These are phyloP conservation scores for Rhinoptilus africanus DNA, from an alignment of 2,113 vertebrate species.

Conservation along the genomic window DNA sequence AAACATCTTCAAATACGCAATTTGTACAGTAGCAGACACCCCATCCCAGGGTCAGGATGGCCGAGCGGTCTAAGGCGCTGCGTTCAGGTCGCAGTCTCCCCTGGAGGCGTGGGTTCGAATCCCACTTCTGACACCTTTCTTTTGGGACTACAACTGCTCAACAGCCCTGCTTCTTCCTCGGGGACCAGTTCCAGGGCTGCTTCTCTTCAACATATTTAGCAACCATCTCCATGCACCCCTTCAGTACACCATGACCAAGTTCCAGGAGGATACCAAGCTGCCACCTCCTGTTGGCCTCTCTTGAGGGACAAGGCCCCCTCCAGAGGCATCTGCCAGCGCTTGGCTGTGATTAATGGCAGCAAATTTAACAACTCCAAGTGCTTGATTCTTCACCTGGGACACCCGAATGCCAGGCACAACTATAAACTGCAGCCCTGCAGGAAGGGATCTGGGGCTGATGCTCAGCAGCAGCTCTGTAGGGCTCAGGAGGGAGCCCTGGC, in stretches of 20 bases:
- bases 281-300: no score
- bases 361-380: background rate
- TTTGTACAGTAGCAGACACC: rapidly evolving
- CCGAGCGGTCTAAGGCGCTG: slow-evolving; percentile 80
- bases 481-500: background rate
- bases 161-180: rapidly evolving
- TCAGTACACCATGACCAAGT: no score
- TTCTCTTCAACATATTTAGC: background rate
- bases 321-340: background rate
- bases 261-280: background rate
- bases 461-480: rapidly evolving
- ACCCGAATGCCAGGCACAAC: rapidly evolving
- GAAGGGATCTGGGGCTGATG: background rate
- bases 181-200: background rate
- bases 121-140: slow-evolving; percentile 65
- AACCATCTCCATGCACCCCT: background rate
- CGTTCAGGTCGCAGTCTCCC: slow-evolving; percentile 77
- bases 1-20: rapidly evolving
- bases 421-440: background rate
- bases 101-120: slow-evolving; percentile 75
- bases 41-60: background rate
- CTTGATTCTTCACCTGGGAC: background rate
- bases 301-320: background rate
- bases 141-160: background rate
- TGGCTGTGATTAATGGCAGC: background rate